phyloP scores from a whole-genome alignment of 2,797 vertebrate genomes.

The Protosalanx chinensis region DNA sequence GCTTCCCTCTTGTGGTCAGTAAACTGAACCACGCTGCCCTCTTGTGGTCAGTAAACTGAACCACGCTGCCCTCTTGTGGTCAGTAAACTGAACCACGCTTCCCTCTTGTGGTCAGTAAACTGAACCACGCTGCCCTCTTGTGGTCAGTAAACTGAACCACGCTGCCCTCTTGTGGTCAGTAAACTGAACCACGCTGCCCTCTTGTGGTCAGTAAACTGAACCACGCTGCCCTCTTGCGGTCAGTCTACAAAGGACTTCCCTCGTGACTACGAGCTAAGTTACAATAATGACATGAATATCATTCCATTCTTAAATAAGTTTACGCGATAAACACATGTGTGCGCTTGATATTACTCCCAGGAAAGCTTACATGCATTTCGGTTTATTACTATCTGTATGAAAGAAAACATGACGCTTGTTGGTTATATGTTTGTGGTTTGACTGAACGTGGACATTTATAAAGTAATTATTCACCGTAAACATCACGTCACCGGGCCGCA shows the following conservation, averaged over 20 bases:
- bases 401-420: background rate
- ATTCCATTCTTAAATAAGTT: background rate
- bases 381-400: background rate
- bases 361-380: background rate
- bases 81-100: too few relatives aligned
- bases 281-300: background rate
- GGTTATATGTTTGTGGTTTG: slow-evolving; percentile 9
- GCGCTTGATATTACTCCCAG: background rate
- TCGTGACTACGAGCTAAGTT: background rate
- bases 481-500: slow-evolving; percentile 24
- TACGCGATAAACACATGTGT: background rate
- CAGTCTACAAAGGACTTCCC: background rate
- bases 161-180: too few relatives aligned
- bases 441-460: slow-evolving; percentile 5
- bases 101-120: too few relatives aligned
- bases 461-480: slow-evolving; percentile 21
- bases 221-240: background rate
- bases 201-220: too few relatives aligned
- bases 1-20: too few relatives aligned
- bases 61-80: too few relatives aligned
- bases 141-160: too few relatives aligned
- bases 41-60: too few relatives aligned
- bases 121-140: too few relatives aligned
- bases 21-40: too few relatives aligned
- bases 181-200: too few relatives aligned